Percentiles rank a stretch among this genome's conserved stretches.
Conservation (phyloP, 2,797 vertebrate species). For the Macrochelys suwanniensis region DNA sequence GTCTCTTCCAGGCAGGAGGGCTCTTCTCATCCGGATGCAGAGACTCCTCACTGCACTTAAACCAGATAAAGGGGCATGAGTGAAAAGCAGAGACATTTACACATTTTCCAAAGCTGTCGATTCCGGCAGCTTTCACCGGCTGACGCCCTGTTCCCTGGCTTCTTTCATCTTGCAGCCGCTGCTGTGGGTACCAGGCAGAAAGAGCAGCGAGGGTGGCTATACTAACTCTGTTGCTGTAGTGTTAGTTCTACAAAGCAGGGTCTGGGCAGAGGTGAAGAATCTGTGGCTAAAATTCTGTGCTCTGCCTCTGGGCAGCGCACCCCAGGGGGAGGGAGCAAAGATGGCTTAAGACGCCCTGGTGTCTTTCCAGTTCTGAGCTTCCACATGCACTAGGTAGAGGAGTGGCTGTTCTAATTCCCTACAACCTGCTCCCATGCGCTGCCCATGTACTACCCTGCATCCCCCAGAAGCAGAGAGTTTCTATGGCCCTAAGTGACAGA, state of each 20-base stretch:
- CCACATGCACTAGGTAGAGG: not conserved
- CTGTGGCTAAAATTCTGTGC: not conserved
- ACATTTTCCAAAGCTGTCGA: not conserved
- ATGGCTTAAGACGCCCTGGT: too few species aligned
- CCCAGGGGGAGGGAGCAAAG: fast-evolving
- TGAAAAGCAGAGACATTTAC: not conserved
- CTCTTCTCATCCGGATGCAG: too few species aligned
- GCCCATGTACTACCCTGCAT: not conserved
- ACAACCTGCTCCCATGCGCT: not conserved
- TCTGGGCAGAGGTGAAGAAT: not conserved
- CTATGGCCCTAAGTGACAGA: not conserved
- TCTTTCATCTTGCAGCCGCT: not conserved
- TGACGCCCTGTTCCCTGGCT: not conserved
- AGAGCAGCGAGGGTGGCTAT: not conserved
- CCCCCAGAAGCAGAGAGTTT: not conserved
- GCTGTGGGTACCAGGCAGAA: not conserved
- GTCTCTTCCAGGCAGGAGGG: too few species aligned
- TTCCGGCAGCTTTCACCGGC: not conserved
- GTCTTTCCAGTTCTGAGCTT: not conserved
- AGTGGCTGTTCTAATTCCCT: not conserved
- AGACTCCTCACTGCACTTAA: not conserved
- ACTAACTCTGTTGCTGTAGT: fast-evolving
- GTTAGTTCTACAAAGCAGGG: not conserved
- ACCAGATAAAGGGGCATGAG: not conserved
- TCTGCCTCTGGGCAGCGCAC: fast-evolving